Percentiles rank a stretch among this genome's conserved stretches.
These are phyloP conservation scores for Cephus cinctus DNA, from an alignment of 1,140 invertebrate species.

Conservation along the genomic window DNA sequence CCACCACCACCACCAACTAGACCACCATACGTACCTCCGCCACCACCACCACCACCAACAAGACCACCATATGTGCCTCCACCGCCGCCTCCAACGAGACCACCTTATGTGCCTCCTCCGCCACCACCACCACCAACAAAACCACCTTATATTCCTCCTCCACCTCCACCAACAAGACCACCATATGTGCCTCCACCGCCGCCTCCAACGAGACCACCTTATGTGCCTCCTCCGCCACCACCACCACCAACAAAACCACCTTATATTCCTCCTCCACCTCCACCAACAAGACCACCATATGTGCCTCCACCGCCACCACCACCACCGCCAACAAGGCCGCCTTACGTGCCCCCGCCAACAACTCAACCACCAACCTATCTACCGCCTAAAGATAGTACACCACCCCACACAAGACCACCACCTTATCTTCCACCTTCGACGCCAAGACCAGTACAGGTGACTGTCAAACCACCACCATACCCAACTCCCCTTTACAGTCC, in stretches of 20 bases:
- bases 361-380: neutral
- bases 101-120: conserved; percentile 6
- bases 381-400: conserved; percentile 3
- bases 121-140: neutral
- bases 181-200: conserved; percentile 3
- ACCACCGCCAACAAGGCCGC: conserved; percentile 3
- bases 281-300: neutral
- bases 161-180: neutral
- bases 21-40: conserved; percentile 11
- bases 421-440: conserved; percentile 41
- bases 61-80: conserved; percentile 1
- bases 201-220: neutral
- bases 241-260: conserved; percentile 1
- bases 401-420: conserved; percentile 25
- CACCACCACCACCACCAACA: conserved; percentile 9
- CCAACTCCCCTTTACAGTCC: conserved; percentile 37
- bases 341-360: neutral
- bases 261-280: neutral
- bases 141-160: neutral
- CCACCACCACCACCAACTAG: conserved; percentile 1
- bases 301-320: neutral
- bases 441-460: conserved; percentile 30
- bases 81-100: conserved; percentile 10
- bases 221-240: neutral
- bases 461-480: conserved; percentile 36